Base-by-base conservation (phyloP, 2,113 vertebrate genomes). In the Gambusia holbrooki region DNA sequence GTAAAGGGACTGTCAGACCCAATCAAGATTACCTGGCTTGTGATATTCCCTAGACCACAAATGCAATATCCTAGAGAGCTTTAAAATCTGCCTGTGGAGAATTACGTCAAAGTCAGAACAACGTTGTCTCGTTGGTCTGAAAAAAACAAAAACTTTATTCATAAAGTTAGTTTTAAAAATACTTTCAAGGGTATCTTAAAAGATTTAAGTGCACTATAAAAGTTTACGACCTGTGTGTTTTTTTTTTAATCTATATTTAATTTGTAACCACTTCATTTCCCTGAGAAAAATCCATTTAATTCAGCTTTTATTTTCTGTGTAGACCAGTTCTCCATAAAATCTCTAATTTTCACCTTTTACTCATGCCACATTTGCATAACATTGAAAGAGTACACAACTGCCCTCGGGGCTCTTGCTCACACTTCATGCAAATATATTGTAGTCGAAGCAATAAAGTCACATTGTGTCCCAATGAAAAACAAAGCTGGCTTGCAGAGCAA, bases 1-100 rank as follows among this genome's bases (percentile, higher is more conserved):
- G 84, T 73, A 69, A 83, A 68, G 83, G 73, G 60, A 71, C 86
- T 90, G 91, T 85, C 91, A 90, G 60, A 30, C 80, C 78, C 72
- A 66, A 90, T 91, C 84, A 84, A 75, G 62, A 82, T 86, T 90
- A 87, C 80, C 88, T 82, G 14, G 71, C 65, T 64, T 8, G 35
- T 65, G 80, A 86, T 88, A 73, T 77, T 87, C 91, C 80, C 80
- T 63, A 48, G 85, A 87, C 68, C 83, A 82, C 84, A 70, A 72
- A 73, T 15, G 84, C 58, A 84, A 79, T 71, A 89, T 87, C 83
- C 86, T 71, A 54, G 81, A 84, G 89, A 84, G 84, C 76, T 72
- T 80, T 27, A 62, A 71, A 76, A 74, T 66, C 62, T 27, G 19
- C 71, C 84, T 72, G 71, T 1, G 40, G 61, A 79, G 81, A 45